phyloP scores from a whole-genome alignment of 2,113 vertebrate genomes.

The Psammodynastes pulverulentus region DNA sequence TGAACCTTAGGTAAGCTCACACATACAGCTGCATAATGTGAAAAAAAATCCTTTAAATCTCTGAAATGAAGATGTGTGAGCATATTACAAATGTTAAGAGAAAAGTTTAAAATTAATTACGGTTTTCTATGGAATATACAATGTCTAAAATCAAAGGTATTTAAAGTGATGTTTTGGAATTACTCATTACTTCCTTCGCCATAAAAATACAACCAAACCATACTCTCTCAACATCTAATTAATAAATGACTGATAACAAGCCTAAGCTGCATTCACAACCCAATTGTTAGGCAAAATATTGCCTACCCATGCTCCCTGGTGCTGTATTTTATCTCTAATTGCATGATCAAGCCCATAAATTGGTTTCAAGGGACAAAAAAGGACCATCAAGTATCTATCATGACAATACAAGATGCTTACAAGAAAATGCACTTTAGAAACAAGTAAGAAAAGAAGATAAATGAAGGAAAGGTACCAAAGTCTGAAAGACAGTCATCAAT shows the following conservation, averaged over 20 bases:
- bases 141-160: slow-evolving; percentile 64
- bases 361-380: slow-evolving; percentile 65
- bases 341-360: slow-evolving; percentile 74
- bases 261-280: slow-evolving; percentile 55
- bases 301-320: slow-evolving; percentile 58
- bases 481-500: slow-evolving; percentile 89
- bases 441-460: slow-evolving; percentile 70
- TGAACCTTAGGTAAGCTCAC: background rate
- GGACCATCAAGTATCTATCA: slow-evolving; percentile 58
- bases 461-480: slow-evolving; percentile 76
- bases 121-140: slow-evolving; percentile 50
- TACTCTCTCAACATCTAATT: slow-evolving; percentile 70
- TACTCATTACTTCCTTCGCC: slow-evolving; percentile 46
- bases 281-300: slow-evolving; percentile 62
- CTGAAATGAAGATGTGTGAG: slow-evolving; percentile 19
- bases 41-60: slow-evolving; percentile 16
- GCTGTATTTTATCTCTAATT: slow-evolving; percentile 71
- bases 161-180: slow-evolving; percentile 69
- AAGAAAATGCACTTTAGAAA: slow-evolving; percentile 75
- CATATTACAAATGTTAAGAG: slow-evolving; percentile 35
- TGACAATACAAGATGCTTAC: slow-evolving; percentile 68
- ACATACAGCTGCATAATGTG: background rate
- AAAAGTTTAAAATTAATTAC: slow-evolving; percentile 52
- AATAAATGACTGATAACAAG: slow-evolving; percentile 67
- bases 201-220: slow-evolving; percentile 1